These are phyloP conservation scores for Syngnathus rostellatus DNA, from an alignment of 2,797 vertebrate genomes.

Conservation along the genomic window DNA sequence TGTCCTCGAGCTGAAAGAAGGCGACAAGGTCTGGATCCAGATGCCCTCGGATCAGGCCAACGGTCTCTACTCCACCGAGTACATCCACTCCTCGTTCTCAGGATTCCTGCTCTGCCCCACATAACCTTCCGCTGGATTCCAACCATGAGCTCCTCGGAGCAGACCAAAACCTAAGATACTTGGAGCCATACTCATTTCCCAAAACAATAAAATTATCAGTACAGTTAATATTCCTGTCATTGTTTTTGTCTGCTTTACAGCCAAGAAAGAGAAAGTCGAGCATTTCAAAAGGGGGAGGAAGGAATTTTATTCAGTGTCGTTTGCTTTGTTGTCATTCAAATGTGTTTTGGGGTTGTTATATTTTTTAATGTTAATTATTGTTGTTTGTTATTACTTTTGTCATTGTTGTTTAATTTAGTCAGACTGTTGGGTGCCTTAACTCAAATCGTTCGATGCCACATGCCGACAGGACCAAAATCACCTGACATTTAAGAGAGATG, in stretches of 20 bases:
- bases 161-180: constrained; percentile 49
- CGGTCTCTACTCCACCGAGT: constrained; percentile 95
- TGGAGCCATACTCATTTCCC: constrained; percentile 34
- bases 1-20: constrained; percentile 93
- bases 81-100: constrained; percentile 98
- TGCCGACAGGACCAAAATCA: constrained; percentile 51
- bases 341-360: constrained; percentile 59
- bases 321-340: constrained; percentile 59
- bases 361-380: constrained; percentile 67
- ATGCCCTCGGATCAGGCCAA: constrained; percentile 99
- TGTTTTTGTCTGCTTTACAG: constrained; percentile 55
- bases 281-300: constrained; percentile 60
- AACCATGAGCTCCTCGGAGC: constrained; percentile 47
- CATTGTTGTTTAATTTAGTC: constrained; percentile 64
- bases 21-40: constrained; percentile 96
- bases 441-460: constrained; percentile 67
- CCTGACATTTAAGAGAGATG: constrained; percentile 12
- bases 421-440: constrained; percentile 64
- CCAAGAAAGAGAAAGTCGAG: constrained; percentile 47
- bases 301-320: constrained; percentile 63
- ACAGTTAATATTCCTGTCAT: constrained; percentile 38
- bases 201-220: constrained; percentile 25
- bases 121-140: constrained; percentile 73
- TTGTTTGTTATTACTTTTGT: constrained; percentile 68
- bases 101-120: constrained; percentile 96